Percentiles rank a stretch among this genome's conserved stretches.
phyloP scores from a whole-genome alignment of 2,888 invertebrate species.

The Eumacrocentrus americanus region DNA sequence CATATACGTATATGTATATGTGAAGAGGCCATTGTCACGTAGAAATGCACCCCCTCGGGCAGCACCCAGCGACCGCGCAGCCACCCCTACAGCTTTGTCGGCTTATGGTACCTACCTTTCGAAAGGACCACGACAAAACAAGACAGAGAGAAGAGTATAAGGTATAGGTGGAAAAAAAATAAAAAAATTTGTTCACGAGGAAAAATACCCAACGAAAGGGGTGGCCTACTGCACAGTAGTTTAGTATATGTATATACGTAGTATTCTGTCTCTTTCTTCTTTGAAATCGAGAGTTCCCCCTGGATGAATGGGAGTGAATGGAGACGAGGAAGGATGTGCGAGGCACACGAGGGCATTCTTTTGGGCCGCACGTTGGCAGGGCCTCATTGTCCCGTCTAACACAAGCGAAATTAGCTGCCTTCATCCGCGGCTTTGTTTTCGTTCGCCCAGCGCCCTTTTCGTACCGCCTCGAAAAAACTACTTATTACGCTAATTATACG shows the following conservation, averaged over 20 bases:
- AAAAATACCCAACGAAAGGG: conserved; percentile 30
- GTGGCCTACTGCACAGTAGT: no score
- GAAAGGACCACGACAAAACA: conserved; percentile 13
- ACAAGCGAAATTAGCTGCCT: conserved; percentile 55
- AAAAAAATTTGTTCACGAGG: conserved; percentile 18
- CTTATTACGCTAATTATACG: conserved; percentile 61
- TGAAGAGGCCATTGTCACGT: conserved; percentile 24
- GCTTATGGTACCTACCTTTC: conserved; percentile 21
- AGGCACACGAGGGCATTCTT: conserved; percentile 24
- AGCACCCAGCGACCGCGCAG: conserved; percentile 29
- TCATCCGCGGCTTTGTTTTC: conserved; percentile 55
- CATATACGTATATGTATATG: no score
- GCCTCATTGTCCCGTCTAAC: conserved; percentile 41
- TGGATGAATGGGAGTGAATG: conserved; percentile 44
- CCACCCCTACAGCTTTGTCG: conserved; percentile 36
- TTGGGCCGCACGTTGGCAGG: conserved; percentile 38
- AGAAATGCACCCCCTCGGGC: no score
- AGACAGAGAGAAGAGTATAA: conserved; percentile 17
- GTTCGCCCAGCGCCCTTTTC: conserved; percentile 40
- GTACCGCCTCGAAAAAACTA: conserved; percentile 48
- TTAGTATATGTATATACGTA: no score
- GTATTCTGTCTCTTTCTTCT: conserved; percentile 23
- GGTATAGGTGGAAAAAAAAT: conserved; percentile 12
- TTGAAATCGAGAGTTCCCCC: conserved; percentile 19
- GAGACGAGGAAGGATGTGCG: conserved; percentile 56